Evolutionary conservation across 1,140 invertebrate species (phyloP).

Genomic region (Sitobion miscanthi): DNA sequence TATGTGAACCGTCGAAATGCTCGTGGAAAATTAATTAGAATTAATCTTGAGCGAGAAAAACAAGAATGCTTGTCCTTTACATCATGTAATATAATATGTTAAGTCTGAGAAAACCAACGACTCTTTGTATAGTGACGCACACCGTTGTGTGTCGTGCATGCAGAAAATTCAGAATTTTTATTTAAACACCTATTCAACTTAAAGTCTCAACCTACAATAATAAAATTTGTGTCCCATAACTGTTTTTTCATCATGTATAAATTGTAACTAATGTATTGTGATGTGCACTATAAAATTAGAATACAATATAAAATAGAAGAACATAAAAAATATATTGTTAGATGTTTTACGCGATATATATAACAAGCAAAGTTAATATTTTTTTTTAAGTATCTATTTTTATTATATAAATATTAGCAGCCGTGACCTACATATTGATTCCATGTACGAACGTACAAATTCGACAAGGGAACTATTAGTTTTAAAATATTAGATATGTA

Average conservation of each 20-base stretch:
- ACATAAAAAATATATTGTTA: too few species aligned
- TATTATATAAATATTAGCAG: not conserved
- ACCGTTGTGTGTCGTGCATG: not conserved
- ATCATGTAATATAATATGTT: too few species aligned
- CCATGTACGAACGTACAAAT: not conserved
- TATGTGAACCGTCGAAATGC: too few species aligned
- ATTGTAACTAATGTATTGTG: not conserved
- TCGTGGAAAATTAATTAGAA: not conserved
- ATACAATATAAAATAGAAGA: too few species aligned
- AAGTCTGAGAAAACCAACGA: not conserved
- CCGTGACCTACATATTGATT: not conserved
- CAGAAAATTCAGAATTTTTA: not conserved
- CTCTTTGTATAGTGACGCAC: not conserved
- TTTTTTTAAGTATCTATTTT: not conserved
- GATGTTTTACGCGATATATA: too few species aligned
- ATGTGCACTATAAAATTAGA: not conserved
- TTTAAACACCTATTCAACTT: not conserved
- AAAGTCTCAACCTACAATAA: not conserved
- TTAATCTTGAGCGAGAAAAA: not conserved
- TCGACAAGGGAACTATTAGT: not conserved
- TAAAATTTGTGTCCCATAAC: not conserved
- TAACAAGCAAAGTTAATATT: not conserved
- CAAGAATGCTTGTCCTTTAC: not conserved
- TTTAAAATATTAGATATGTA: not conserved
- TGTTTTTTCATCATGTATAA: not conserved